A percentile compares a stretch with the other conserved stretches of the same genome.
These are phyloP conservation scores for Crenichthys baileyi DNA, from an alignment of 2,797 vertebrate genomes.

Conservation along the genomic window DNA sequence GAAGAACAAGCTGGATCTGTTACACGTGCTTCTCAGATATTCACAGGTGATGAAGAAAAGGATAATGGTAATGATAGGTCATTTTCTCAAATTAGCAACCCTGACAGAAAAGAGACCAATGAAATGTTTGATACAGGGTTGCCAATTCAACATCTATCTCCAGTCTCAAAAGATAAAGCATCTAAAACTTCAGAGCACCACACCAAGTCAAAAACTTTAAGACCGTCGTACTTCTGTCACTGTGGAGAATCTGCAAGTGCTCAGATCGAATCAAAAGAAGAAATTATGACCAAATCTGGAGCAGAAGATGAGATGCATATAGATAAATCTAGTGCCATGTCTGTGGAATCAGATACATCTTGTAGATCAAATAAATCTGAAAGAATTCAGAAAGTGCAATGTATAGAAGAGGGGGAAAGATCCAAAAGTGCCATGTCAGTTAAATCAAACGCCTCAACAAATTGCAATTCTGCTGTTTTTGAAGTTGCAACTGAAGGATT, in stretches of 20 bases:
- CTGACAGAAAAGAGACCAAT: slow-evolving; percentile 53
- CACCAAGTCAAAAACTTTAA: slow-evolving; percentile 56
- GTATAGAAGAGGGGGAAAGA: slow-evolving; percentile 43
- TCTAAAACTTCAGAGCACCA: slow-evolving; percentile 52
- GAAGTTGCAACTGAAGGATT: slow-evolving; percentile 37
- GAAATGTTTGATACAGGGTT: slow-evolving; percentile 46
- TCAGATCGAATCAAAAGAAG: slow-evolving; percentile 29
- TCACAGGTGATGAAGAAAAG: slow-evolving; percentile 51
- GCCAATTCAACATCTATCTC: slow-evolving; percentile 37
- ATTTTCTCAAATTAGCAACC: slow-evolving; percentile 61
- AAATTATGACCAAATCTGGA: slow-evolving; percentile 25
- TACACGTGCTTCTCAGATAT: slow-evolving; percentile 50
- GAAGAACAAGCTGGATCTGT: slow-evolving; percentile 43
- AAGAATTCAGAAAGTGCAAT: slow-evolving; percentile 31
- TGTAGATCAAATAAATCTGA: slow-evolving; percentile 52
- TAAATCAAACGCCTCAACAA: slow-evolving; percentile 65
- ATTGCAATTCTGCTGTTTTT: slow-evolving; percentile 38
- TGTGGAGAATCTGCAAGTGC: slow-evolving; percentile 38
- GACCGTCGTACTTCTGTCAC: slow-evolving; percentile 45
- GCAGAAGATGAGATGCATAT: slow-evolving; percentile 45
- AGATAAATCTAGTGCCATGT: slow-evolving; percentile 74
- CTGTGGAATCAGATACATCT: slow-evolving; percentile 67
- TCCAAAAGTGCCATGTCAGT: slow-evolving; percentile 72
- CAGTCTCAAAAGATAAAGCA: slow-evolving; percentile 45
- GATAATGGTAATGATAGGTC: slow-evolving; percentile 63